Evolutionary conservation across 2,797 vertebrate genomes (phyloP).

Genomic region (Bradypodion pumilum): DNA sequence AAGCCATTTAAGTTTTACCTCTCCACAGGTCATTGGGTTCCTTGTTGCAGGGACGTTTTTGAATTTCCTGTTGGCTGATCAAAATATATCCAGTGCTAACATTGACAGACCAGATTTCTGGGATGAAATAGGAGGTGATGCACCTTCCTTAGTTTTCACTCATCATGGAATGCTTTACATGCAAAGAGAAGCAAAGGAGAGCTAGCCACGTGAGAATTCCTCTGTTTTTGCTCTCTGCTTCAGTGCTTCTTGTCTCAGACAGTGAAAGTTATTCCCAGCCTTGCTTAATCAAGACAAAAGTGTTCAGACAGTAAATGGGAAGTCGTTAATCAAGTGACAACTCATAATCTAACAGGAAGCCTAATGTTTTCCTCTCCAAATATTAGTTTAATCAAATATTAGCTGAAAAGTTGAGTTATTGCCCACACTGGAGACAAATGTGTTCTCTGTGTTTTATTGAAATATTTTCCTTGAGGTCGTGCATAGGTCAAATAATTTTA

Average conservation of each 20-base stretch:
- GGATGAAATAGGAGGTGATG: slow-evolving; percentile 49
- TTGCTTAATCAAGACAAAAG: slow-evolving; percentile 30
- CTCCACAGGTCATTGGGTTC: slow-evolving; percentile 45
- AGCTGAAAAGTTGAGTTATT: background rate
- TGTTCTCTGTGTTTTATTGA: background rate
- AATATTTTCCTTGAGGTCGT: background rate
- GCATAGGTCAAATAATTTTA: background rate
- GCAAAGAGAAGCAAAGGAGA: slow-evolving; percentile 60
- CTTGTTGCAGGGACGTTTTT: slow-evolving; percentile 13
- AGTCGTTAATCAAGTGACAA: slow-evolving; percentile 35
- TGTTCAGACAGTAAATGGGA: slow-evolving; percentile 31
- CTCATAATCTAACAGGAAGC: slow-evolving; percentile 3
- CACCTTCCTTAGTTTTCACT: slow-evolving; percentile 35
- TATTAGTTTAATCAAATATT: slow-evolving; percentile 11
- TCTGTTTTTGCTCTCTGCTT: slow-evolving; percentile 58
- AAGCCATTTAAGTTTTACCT: slow-evolving; percentile 22
- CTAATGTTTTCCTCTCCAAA: slow-evolving; percentile 29
- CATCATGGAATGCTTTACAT: slow-evolving; percentile 57
- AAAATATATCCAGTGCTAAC: slow-evolving; percentile 41
- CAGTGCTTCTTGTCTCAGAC: slow-evolving; percentile 57
- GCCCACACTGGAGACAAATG: background rate
- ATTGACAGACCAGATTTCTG: slow-evolving; percentile 47
- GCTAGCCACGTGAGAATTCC: slow-evolving; percentile 57
- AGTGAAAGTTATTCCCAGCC: slow-evolving; percentile 44
- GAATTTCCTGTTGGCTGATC: slow-evolving; percentile 57